These are phyloP conservation scores for Empis livida DNA, from an alignment of 2,888 invertebrate species.

Conservation along the genomic window DNA sequence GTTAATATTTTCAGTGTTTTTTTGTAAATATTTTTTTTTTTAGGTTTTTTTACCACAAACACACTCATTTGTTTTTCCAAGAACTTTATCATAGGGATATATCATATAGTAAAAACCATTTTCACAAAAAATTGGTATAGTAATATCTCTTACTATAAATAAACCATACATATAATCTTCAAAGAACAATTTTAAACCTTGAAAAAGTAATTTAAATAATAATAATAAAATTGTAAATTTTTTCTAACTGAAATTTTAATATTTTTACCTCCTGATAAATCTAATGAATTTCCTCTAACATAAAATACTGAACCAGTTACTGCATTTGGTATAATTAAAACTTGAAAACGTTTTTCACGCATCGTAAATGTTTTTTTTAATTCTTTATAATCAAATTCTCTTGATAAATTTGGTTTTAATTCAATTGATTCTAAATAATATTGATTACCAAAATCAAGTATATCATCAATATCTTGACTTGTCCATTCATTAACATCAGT, in stretches of 20 bases:
- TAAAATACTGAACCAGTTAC: background rate
- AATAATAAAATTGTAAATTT: background rate
- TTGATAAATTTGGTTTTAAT: background rate
- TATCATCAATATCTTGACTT: slow-evolving; percentile 8
- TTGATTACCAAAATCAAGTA: slow-evolving; percentile 8
- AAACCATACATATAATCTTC: slow-evolving; percentile 30
- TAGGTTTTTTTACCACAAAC: slow-evolving; percentile 24
- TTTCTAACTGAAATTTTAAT: too few species aligned
- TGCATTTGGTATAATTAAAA: background rate
- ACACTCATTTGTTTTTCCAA: slow-evolving; percentile 12
- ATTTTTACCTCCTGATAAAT: background rate
- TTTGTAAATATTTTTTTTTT: too few species aligned
- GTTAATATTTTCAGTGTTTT: too few species aligned
- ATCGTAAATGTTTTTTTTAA: background rate
- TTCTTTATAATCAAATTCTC: background rate
- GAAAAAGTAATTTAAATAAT: too few species aligned
- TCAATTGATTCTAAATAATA: background rate
- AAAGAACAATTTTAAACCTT: slow-evolving; percentile 34
- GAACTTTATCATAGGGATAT: slow-evolving; percentile 40
- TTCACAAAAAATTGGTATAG: slow-evolving; percentile 44
- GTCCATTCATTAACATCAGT: slow-evolving; percentile 10
- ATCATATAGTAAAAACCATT: slow-evolving; percentile 41
- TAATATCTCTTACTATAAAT: slow-evolving; percentile 42
- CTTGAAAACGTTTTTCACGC: background rate
- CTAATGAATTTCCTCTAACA: background rate